phyloP scores from a whole-genome alignment of 2,113 vertebrate species.

The Cinclus mexicanus region DNA sequence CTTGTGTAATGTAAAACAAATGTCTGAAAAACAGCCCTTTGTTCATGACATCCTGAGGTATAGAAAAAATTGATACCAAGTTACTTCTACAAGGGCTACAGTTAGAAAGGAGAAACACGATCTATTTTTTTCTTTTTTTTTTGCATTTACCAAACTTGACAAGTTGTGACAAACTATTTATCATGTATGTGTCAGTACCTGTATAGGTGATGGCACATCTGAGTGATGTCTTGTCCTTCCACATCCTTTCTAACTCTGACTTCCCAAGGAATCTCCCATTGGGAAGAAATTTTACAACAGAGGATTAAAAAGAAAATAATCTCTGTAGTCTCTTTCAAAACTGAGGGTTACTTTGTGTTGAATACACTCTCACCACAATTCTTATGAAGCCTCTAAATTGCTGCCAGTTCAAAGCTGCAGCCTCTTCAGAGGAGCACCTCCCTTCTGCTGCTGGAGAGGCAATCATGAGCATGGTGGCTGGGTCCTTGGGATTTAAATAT shows the following conservation, averaged over 20 bases:
- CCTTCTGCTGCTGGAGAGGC: neutral
- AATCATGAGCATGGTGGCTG: fast-evolving
- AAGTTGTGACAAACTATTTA: neutral
- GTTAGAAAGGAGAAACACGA: neutral
- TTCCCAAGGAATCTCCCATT: neutral
- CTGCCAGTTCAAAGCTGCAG: neutral
- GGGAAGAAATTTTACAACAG: neutral
- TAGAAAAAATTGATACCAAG: neutral
- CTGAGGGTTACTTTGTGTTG: neutral
- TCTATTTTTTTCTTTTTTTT: neutral
- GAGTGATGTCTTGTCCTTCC: neutral
- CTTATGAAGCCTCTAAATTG: neutral
- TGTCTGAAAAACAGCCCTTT: neutral
- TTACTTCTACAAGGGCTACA: neutral
- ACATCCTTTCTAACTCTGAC: neutral
- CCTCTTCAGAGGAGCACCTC: neutral
- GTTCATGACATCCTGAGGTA: neutral
- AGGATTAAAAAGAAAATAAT: neutral
- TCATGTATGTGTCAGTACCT: neutral
- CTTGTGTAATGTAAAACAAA: neutral
- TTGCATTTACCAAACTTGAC: neutral
- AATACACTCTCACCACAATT: neutral
- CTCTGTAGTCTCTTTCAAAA: neutral
- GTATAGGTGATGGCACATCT: neutral
- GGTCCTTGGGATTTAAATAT: neutral